These are phyloP conservation scores for Novumbra hubbsi DNA, from an alignment of 2,797 vertebrate species.

Conservation along the genomic window DNA sequence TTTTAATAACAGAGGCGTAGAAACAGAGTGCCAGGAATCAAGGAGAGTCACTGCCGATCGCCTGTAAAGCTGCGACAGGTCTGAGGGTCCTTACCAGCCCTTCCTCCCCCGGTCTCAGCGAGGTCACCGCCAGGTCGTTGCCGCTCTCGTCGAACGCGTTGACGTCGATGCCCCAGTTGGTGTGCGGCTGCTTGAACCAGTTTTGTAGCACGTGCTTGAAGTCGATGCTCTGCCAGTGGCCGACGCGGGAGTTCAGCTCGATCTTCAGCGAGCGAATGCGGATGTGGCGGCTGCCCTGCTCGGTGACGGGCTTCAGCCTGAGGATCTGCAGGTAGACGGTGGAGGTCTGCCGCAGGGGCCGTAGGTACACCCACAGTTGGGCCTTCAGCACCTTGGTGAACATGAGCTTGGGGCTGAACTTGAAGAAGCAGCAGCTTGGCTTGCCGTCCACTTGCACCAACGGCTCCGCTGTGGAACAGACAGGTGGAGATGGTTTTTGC, in stretches of 20 bases:
- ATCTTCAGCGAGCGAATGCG: conserved; percentile 98
- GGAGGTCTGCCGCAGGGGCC: conserved; percentile 92
- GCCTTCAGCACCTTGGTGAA: conserved; percentile 99
- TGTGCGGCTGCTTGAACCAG: conserved; percentile 99
- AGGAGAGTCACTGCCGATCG: neutral
- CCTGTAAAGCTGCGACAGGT: conserved; percentile 60
- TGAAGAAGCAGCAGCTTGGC: conserved; percentile 97
- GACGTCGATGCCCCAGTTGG: conserved; percentile 99
- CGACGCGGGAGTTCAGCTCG: conserved; percentile 89
- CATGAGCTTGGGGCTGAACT: conserved; percentile 99
- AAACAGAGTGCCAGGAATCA: neutral
- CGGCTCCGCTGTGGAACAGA: conserved; percentile 82
- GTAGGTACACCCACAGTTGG: conserved; percentile 97
- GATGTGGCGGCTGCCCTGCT: conserved; percentile 93
- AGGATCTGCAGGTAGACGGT: conserved; percentile 98
- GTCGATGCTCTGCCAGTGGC: conserved; percentile 99
- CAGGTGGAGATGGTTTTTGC: neutral
- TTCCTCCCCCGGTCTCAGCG: conserved; percentile 90
- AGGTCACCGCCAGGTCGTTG: conserved; percentile 96
- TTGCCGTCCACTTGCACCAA: conserved; percentile 94
- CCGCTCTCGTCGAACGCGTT: conserved; percentile 96
- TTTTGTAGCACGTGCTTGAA: conserved; percentile 99
- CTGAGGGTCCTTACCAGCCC: conserved; percentile 92
- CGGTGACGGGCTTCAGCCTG: conserved; percentile 91
- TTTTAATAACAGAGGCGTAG: neutral